Evolutionary conservation across 1,140 invertebrate genomes (phyloP).

Genomic region (Periplaneta americana): DNA sequence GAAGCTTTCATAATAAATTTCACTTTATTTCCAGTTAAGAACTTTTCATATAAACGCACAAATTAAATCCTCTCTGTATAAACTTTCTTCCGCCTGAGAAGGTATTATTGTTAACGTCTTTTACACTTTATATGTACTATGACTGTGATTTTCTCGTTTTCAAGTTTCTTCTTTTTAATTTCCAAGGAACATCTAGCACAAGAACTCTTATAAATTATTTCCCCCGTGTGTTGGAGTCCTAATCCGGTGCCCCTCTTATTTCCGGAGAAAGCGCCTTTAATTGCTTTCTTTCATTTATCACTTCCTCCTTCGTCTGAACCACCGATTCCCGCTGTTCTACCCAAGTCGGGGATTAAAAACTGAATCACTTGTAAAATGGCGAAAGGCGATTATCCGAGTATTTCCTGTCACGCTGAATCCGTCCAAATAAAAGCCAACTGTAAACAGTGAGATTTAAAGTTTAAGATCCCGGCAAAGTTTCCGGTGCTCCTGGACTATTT

Average conservation of each 20-base stretch:
- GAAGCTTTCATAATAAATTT: too few species aligned
- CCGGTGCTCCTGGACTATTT: too few species aligned
- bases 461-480: too few species aligned
- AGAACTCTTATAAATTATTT: neutral
- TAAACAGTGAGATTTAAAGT: too few species aligned
- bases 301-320: neutral
- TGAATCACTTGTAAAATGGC: neutral
- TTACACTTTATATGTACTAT: neutral
- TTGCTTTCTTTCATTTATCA: neutral
- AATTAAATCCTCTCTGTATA: too few species aligned
- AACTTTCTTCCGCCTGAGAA: too few species aligned
- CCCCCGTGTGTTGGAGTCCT: neutral
- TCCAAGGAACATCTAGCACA: neutral
- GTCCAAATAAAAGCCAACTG: too few species aligned
- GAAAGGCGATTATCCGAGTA: too few species aligned
- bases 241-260: neutral
- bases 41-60: too few species aligned
- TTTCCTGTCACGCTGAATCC: too few species aligned
- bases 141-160: neutral
- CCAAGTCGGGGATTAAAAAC: neutral
- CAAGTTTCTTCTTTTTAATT: neutral
- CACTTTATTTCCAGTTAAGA: too few species aligned
- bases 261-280: neutral
- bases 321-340: neutral
- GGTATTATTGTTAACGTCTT: neutral